These are phyloP conservation scores for Oxyura jamaicensis DNA, from an alignment of 2,113 vertebrate species.

Conservation along the genomic window DNA sequence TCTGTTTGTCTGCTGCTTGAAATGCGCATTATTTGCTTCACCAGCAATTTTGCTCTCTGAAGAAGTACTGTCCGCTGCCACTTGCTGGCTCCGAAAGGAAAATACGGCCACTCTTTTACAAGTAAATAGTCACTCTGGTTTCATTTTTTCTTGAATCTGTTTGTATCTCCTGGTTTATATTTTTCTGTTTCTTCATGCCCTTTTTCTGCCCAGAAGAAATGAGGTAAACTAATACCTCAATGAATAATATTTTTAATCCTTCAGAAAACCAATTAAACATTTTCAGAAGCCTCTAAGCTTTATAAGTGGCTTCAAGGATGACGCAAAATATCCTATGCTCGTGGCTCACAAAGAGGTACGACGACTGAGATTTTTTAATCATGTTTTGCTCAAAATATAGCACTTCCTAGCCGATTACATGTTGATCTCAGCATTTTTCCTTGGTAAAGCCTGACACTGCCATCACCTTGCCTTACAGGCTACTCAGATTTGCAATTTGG, in stretches of 20 bases:
- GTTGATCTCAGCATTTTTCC: neutral
- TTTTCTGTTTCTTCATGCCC: neutral
- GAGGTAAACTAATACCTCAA: neutral
- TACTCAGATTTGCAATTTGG: neutral
- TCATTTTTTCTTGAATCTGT: neutral
- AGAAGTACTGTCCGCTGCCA: neutral
- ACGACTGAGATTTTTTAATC: neutral
- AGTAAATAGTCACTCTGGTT: neutral
- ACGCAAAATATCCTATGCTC: fast-evolving
- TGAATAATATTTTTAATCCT: neutral
- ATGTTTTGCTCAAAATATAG: neutral
- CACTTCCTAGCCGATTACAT: neutral
- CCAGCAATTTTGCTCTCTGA: neutral
- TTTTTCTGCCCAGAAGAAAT: neutral
- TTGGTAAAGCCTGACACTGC: neutral
- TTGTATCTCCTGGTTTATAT: neutral
- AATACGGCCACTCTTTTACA: neutral
- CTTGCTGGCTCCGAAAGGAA: neutral
- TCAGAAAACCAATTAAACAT: neutral
- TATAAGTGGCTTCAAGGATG: neutral
- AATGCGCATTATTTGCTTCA: neutral
- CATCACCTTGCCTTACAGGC: neutral
- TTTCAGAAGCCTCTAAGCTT: neutral
- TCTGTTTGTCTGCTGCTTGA: neutral
- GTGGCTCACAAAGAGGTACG: neutral